Evolutionary conservation across 1,140 invertebrate species (phyloP).

Genomic region (Mizuhopecten yessoensis): DNA sequence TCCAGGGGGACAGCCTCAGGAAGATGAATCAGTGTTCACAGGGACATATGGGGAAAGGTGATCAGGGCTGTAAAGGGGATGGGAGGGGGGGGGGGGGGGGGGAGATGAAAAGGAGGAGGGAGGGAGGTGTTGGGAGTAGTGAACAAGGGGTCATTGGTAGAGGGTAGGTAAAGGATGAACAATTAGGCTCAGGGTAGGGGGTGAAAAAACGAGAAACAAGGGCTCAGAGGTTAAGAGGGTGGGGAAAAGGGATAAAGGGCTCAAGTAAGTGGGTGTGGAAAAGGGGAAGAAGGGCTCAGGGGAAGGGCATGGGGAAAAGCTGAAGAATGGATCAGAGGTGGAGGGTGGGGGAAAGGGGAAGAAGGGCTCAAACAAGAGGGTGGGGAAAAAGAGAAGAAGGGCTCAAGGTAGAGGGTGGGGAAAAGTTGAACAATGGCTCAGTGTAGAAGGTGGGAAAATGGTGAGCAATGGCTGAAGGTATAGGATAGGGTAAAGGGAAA

Average conservation of each 20-base stretch:
- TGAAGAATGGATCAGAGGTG: slow-evolving; percentile 55
- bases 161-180: slow-evolving; percentile 49
- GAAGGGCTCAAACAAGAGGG: slow-evolving; percentile 48
- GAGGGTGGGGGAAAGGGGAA: slow-evolving; percentile 45
- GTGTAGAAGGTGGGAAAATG: not conserved
- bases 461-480: not conserved
- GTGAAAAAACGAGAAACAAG: no score
- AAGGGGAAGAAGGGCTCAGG: not conserved
- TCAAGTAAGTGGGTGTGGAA: no score
- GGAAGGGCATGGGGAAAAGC: no score
- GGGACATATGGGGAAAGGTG: slow-evolving; percentile 42
- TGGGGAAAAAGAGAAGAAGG: slow-evolving; percentile 51
- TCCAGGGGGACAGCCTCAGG: no score
- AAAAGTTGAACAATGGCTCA: not conserved
- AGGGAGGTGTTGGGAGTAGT: no score
- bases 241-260: no score
- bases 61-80: slow-evolving; percentile 48
- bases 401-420: not conserved
- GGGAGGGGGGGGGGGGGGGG: no score
- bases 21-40: no score
- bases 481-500: not conserved
- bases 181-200: no score
- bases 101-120: no score
- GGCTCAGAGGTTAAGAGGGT: no score
- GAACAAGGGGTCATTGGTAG: no score